Evolutionary conservation across 2,113 vertebrate species (phyloP).

Genomic region (Xenopus laevis): DNA sequence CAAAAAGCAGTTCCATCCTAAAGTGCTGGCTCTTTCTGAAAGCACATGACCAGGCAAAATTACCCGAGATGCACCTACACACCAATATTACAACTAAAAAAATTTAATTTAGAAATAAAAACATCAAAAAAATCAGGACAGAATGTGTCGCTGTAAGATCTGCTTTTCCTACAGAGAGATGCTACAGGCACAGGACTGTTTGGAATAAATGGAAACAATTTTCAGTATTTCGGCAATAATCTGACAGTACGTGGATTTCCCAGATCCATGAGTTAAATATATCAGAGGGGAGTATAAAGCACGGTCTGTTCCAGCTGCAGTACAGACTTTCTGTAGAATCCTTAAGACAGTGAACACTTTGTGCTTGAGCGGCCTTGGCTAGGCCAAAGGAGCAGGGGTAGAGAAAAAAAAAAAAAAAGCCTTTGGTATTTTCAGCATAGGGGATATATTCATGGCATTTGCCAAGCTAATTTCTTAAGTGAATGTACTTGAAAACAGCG

Average conservation of each 20-base stretch:
- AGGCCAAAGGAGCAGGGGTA: conserved; percentile 26
- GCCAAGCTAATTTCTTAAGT: conserved; percentile 43
- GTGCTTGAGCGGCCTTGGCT: conserved; percentile 25
- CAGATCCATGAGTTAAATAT: conserved; percentile 5
- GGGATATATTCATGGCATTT: conserved; percentile 42
- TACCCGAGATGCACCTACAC: no score
- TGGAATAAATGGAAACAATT: neutral
- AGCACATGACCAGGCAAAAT: no score
- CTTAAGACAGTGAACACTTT: conserved; percentile 41
- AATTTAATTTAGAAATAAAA: no score
- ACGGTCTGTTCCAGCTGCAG: conserved; percentile 29
- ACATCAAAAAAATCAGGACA: no score
- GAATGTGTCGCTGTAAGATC: no score
- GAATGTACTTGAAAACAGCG: conserved; percentile 42
- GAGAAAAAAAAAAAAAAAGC: conserved; percentile 21
- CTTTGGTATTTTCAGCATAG: conserved; percentile 46
- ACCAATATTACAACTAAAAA: no score
- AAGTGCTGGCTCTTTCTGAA: no score
- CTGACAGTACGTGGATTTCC: no score
- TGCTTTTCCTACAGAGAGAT: no score
- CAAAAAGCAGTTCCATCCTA: no score
- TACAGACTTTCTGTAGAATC: conserved; percentile 40
- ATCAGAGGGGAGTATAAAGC: conserved; percentile 25
- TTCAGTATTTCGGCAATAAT: no score
- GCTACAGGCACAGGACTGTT: neutral